Base-by-base conservation (phyloP, 2,113 vertebrate species). In the Tinamus guttatus region DNA sequence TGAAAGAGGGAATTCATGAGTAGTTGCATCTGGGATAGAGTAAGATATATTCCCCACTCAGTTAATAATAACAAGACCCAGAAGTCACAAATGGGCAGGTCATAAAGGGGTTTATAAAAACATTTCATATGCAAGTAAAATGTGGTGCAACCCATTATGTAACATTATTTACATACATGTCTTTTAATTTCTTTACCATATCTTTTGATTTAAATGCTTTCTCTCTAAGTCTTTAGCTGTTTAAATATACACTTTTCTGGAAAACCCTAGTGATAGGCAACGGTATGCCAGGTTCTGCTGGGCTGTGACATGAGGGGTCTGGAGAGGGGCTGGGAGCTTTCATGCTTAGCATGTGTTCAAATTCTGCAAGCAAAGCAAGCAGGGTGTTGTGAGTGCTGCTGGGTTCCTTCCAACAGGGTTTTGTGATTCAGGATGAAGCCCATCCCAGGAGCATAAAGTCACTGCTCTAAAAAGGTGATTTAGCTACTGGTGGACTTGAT, bases 71-170 rank as follows among this genome's bases (percentile, higher is more conserved):
- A 96, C 68, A 95, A 93, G 84, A 85, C 77, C 88, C 92, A 90
- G 70, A 92, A 95, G 77, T 85, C 86, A 80, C 40, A 93, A 96
- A 65, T 51, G 43, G 32, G 32, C 41, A 87, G 83, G 92, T 86
- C 78, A 93, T 96, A 92, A 95, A 91, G 43, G 30, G 70, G 8
- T 92, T 96, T 95, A 80, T 93, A 92, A 87, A 94, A 96, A 82
- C 16, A 82, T 90, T 92, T 94, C 74, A 79, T 74, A 41, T 59
- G 45, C 86, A 95, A 89, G 67, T 87, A 93, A 94, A 96, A 89
- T 63, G 27, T 51, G 30, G 51, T 13, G 12, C 40, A 74, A 70
- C 1, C 0, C 41, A 77, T 85, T 85, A 76, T 59, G 74, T 79
- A 93, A 79, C 73, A 90, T 76, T 84, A 85, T 87, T 90, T 89